These are phyloP conservation scores for Helicoverpa assulta DNA, from an alignment of 2,888 invertebrate species.

Conservation along the genomic window DNA sequence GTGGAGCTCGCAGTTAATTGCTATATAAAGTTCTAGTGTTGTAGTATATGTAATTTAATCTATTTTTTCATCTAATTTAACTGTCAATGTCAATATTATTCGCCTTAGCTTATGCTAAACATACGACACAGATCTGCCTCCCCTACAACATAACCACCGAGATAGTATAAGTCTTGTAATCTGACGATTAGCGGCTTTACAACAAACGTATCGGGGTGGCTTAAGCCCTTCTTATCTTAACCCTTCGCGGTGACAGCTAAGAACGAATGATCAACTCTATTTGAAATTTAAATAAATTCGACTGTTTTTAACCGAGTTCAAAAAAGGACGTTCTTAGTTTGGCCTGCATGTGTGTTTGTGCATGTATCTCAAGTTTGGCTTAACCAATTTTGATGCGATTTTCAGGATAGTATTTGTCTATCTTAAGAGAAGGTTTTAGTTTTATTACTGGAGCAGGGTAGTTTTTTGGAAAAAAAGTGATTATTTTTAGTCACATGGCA, in stretches of 20 bases:
- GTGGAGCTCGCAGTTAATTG: too few relatives aligned
- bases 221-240: conserved; percentile 55
- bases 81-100: neutral
- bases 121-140: conserved; percentile 2
- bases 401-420: too few relatives aligned
- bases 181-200: conserved; percentile 54
- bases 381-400: too few relatives aligned
- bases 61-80: too few relatives aligned
- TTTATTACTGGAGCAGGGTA: too few relatives aligned
- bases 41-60: too few relatives aligned
- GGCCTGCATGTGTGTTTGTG: too few relatives aligned
- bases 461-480: too few relatives aligned
- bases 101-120: conserved; percentile 13
- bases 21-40: too few relatives aligned
- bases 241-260: conserved; percentile 51
- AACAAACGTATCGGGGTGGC: conserved; percentile 47
- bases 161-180: conserved; percentile 57
- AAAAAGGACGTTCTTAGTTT: neutral
- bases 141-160: conserved; percentile 32
- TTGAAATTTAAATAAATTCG: conserved; percentile 26
- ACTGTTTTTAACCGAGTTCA: neutral
- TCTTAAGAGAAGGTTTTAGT: too few relatives aligned
- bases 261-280: conserved; percentile 11
- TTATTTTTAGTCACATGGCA: too few relatives aligned
- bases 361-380: too few relatives aligned